Percentiles rank a stretch among this genome's conserved stretches.
These are phyloP conservation scores for Ochropacha duplaris DNA, from an alignment of 2,888 invertebrate genomes.

Conservation along the genomic window DNA sequence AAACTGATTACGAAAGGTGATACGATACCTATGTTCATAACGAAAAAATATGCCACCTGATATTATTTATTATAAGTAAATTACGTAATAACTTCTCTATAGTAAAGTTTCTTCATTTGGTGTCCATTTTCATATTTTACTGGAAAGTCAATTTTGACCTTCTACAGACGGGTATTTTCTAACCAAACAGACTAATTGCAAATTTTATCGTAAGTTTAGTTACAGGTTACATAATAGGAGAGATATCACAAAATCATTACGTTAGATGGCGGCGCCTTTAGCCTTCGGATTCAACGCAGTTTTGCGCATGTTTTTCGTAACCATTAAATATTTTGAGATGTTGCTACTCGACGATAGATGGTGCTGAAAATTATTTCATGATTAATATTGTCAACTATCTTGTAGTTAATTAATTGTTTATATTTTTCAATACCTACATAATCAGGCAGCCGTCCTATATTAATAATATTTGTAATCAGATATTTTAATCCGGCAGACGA, in stretches of 20 bases:
- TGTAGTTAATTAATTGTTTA: background rate
- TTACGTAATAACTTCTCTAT: no score
- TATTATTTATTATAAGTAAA: no score
- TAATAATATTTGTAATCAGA: no score
- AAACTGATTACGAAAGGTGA: no score
- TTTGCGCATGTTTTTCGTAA: background rate
- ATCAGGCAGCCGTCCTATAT: no score
- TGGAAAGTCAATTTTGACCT: background rate
- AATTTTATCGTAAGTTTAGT: background rate
- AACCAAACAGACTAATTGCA: background rate
- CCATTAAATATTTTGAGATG: constrained; percentile 3
- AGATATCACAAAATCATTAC: background rate
- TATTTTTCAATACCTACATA: no score
- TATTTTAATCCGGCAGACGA: no score
- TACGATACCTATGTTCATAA: no score
- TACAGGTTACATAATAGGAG: background rate
- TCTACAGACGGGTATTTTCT: background rate
- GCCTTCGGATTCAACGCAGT: background rate
- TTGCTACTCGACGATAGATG: constrained; percentile 45
- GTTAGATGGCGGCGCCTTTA: constrained; percentile 1
- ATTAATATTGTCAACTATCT: background rate
- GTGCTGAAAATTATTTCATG: constrained; percentile 12
- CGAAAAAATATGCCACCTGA: no score
- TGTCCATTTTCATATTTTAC: no score
- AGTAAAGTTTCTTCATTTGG: no score